Conservation (phyloP, 2,797 vertebrate genomes). For the Crocodylus rhombifer region DNA sequence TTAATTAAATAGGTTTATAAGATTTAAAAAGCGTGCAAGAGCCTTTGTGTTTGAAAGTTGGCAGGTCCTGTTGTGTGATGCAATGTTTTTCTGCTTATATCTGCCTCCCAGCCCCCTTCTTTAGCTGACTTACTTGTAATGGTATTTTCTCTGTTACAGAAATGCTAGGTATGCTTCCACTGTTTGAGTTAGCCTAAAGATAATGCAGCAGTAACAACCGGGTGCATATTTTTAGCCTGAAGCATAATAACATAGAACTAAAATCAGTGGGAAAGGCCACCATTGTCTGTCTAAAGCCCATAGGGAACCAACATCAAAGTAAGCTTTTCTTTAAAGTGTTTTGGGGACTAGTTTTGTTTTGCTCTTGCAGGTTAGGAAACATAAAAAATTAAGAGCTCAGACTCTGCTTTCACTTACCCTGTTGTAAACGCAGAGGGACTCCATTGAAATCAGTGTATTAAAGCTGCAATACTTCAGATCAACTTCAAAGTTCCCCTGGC, state of each 20-base stretch:
- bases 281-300: not conserved
- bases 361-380: slow-evolving; percentile 9
- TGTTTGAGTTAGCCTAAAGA: not conserved
- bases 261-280: not conserved
- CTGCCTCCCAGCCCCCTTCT: not conserved
- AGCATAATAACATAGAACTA: not conserved
- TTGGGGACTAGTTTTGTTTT: not conserved
- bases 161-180: not conserved
- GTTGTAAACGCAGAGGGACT: slow-evolving; percentile 28
- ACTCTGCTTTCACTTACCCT: not conserved
- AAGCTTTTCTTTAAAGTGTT: slow-evolving; percentile 26
- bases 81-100: slow-evolving; percentile 34
- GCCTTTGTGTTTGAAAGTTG: not conserved
- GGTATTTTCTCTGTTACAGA: slow-evolving; percentile 25
- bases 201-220: not conserved
- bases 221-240: not conserved
- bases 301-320: not conserved
- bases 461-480: slow-evolving; percentile 36
- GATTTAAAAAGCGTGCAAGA: not conserved
- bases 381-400: not conserved
- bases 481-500: not conserved
- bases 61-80: not conserved
- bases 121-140: slow-evolving; percentile 24
- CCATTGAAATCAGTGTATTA: slow-evolving; percentile 7
- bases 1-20: too few species aligned